Percentiles rank a stretch among this genome's conserved stretches.
phyloP scores from a whole-genome alignment of 2,888 invertebrate species.

The Crematogaster levior region DNA sequence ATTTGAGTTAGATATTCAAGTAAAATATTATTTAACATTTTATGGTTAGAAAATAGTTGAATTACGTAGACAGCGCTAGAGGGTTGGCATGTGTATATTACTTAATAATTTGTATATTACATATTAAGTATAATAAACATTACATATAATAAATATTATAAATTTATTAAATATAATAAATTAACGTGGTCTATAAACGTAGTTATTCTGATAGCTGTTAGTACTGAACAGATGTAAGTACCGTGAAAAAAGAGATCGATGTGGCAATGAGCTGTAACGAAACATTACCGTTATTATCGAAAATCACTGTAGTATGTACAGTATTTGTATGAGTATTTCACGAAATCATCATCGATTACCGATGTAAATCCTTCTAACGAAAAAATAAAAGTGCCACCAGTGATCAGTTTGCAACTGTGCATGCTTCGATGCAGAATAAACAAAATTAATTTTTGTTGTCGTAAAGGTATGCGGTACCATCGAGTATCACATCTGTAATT shows the following conservation, averaged over 20 bases:
- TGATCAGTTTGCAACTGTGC: background rate
- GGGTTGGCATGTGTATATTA: background rate
- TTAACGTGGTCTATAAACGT: background rate
- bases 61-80: background rate
- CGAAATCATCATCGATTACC: too few relatives aligned
- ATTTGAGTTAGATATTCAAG: too few relatives aligned
- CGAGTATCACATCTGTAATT: background rate
- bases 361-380: slow-evolving; percentile 10
- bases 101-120: too few relatives aligned
- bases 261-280: slow-evolving; percentile 7
- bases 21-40: too few relatives aligned
- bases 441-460: slow-evolving; percentile 11
- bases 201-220: background rate
- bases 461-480: slow-evolving; percentile 5
- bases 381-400: slow-evolving; percentile 5
- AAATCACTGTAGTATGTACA: too few relatives aligned
- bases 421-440: slow-evolving; percentile 13
- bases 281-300: background rate
- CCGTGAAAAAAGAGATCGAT: slow-evolving; percentile 1
- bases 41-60: background rate
- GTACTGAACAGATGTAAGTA: background rate
- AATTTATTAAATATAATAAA: too few relatives aligned
- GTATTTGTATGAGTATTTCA: too few relatives aligned
- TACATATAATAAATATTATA: too few relatives aligned
- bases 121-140: too few relatives aligned